Evolutionary conservation across 2,113 vertebrate species (phyloP).

Genomic region (Thalassarche chlororhynchos): DNA sequence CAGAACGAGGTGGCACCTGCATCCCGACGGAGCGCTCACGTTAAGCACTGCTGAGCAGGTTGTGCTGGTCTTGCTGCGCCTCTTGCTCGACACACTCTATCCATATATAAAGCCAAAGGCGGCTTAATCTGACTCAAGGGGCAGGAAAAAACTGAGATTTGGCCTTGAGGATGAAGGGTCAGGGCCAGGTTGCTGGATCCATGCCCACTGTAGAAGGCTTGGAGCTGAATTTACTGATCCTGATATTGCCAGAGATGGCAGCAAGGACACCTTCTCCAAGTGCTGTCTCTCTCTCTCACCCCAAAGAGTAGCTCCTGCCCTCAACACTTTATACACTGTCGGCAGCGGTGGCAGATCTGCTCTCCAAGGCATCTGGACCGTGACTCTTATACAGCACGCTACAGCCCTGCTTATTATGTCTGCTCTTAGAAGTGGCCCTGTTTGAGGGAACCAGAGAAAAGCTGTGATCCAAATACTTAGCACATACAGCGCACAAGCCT

Average conservation of each 20-base stretch:
- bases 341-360: neutral
- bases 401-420: neutral
- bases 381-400: neutral
- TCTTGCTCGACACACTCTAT: accelerated
- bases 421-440: neutral
- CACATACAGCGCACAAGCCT: neutral
- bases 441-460: neutral
- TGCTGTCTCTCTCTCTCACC: neutral
- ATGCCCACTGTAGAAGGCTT: neutral
- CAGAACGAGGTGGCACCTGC: neutral
- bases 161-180: neutral
- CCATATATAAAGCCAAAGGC: neutral
- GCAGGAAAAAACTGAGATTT: neutral
- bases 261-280: neutral
- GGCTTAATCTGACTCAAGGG: neutral
- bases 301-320: neutral
- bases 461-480: neutral
- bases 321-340: neutral
- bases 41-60: neutral
- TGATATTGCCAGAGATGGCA: neutral
- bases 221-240: neutral
- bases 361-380: neutral
- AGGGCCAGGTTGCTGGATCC: neutral
- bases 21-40: accelerated
- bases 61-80: neutral